phyloP scores from a whole-genome alignment of 2,888 invertebrate species.

The Andrena dorsata region DNA sequence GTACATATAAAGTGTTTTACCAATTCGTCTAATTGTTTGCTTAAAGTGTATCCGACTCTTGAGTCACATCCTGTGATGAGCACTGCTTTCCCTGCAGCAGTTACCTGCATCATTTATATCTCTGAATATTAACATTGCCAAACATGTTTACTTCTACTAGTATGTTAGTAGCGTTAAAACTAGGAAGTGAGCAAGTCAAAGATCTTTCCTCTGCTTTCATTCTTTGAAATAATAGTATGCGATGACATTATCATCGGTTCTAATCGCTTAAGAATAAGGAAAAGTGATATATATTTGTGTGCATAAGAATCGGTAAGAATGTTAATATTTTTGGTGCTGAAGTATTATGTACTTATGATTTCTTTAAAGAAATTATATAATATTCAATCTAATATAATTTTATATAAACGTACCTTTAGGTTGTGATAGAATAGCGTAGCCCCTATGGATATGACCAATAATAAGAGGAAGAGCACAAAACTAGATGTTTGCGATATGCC shows the following conservation, averaged over 20 bases:
- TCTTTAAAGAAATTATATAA: background rate
- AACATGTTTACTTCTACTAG: background rate
- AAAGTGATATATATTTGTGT: background rate
- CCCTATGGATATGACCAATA: constrained; percentile 89
- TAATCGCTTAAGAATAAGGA: background rate
- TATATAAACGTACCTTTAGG: constrained; percentile 88
- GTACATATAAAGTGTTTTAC: constrained; percentile 72
- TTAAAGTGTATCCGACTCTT: constrained; percentile 90
- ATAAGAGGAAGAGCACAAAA: constrained; percentile 92
- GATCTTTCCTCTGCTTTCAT: too few species aligned
- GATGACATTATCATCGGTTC: background rate
- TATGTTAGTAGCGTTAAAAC: too few species aligned
- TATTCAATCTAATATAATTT: background rate
- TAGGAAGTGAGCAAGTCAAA: too few species aligned
- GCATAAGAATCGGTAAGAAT: background rate
- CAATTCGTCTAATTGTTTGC: constrained; percentile 92
- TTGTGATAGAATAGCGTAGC: constrained; percentile 94
- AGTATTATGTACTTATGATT: background rate
- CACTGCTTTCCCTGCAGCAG: constrained; percentile 93
- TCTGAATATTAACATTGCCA: constrained; percentile 13
- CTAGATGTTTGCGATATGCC: constrained; percentile 92
- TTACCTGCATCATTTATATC: constrained; percentile 87
- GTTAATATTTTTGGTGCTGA: background rate
- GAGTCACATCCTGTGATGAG: constrained; percentile 94
- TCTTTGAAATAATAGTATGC: background rate